These are phyloP conservation scores for Ancistrus triradiatus DNA, from an alignment of 2,113 vertebrate species.

Conservation along the genomic window DNA sequence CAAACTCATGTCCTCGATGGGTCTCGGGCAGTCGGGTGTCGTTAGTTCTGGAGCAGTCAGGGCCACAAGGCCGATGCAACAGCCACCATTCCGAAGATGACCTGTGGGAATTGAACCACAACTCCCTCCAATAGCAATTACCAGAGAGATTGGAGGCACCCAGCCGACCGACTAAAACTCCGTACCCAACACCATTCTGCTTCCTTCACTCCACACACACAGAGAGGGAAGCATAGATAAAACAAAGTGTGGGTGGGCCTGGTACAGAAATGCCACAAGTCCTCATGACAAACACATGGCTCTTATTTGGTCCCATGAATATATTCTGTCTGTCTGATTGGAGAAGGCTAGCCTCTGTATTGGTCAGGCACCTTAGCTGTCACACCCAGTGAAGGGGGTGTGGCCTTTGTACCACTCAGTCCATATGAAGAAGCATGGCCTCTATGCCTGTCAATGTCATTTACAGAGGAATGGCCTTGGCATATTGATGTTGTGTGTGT, in stretches of 20 bases:
- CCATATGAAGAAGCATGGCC: too few species aligned
- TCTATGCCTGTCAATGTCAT: too few species aligned
- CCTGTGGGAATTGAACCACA: constrained; percentile 69
- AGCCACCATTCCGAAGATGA: constrained; percentile 63
- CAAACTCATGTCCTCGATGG: constrained; percentile 75
- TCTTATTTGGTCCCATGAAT: background rate
- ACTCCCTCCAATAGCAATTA: constrained; percentile 71
- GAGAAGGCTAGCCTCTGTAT: too few species aligned
- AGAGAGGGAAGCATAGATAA: background rate
- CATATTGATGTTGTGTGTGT: background rate
- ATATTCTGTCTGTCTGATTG: too few species aligned
- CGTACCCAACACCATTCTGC: constrained; percentile 78
- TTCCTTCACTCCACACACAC: constrained; percentile 53
- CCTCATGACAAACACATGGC: background rate
- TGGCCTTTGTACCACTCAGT: too few species aligned
- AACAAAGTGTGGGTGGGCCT: too few species aligned
- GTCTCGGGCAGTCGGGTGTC: constrained; percentile 69
- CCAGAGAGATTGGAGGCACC: constrained; percentile 76
- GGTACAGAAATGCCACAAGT: too few species aligned
- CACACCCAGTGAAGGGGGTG: too few species aligned
- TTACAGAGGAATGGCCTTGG: too few species aligned
- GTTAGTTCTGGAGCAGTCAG: constrained; percentile 74
- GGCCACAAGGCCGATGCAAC: constrained; percentile 62
- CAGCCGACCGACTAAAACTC: constrained; percentile 70
- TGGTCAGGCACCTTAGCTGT: too few species aligned